Evolutionary conservation across 2,888 invertebrate genomes (phyloP), one percentile per base, ranked within the genome.

Genomic region (Gortyna flavago): DNA sequence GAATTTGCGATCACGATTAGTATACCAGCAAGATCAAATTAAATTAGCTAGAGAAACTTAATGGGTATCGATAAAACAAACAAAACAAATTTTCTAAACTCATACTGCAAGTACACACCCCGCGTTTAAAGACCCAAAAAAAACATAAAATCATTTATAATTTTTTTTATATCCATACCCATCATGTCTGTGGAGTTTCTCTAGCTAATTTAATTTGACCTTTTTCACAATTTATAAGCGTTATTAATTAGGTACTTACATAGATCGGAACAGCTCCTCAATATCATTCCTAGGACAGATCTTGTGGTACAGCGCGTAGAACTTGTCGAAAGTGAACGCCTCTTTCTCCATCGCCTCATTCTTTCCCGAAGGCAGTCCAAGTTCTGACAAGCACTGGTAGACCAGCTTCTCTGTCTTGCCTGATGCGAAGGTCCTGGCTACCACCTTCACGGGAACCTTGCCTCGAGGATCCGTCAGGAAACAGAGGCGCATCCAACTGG

Each of bases 261-360:
- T 98, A 82, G 98, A 98, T 93, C 99, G 98, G 94, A 99, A 99
- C 48, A 99, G 97, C 93, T 99, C 99, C 92, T 99, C 99, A 89
- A 99, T 99, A 94, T 99, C 99, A 91, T 99, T 99, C 90, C 99
- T 97, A 6, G 99, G 99, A 92, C 99, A 99, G 91, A 99, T 99
- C 97, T 99, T 99, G 94, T 99, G 99, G 95, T 99, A 99, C 21
- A 99, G 97, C 72, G 99, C 98, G 95, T 99, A 99, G 96, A 99
- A 99, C 94, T 99, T 99, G 89, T 99, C 99, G 93, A 99, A 99
- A 0, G 99, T 99, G 93, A 99, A 99, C 71, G 98, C 98, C 35
- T 98, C 98, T 72, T 98, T 98, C 91, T 99, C 99, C 96, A 99
- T 99, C 62, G 98, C 98, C 92, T 99, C 99, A 93, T 98, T 99